Evolutionary conservation across 2,113 vertebrate species (phyloP).

Genomic region (Camelus bactrianus): DNA sequence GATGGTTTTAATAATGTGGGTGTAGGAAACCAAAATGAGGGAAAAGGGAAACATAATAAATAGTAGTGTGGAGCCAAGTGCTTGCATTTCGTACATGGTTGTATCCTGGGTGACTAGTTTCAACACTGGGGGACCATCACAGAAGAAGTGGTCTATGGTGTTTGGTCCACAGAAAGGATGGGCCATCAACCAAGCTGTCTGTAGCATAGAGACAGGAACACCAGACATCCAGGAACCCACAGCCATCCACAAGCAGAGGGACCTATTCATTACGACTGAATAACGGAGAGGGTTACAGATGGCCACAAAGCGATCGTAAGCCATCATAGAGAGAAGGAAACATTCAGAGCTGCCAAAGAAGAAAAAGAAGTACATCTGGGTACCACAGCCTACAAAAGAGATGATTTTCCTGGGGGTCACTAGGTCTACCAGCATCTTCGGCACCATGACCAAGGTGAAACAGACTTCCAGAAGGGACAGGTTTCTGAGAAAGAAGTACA

Average conservation of each 20-base stretch:
- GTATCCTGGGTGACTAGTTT: slow-evolving; percentile 72
- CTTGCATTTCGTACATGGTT: slow-evolving; percentile 62
- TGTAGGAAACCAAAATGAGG: slow-evolving; percentile 78
- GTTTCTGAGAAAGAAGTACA: slow-evolving; percentile 80
- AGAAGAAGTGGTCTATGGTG: slow-evolving; percentile 70
- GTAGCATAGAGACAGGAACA: slow-evolving; percentile 64
- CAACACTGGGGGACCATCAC: slow-evolving; percentile 72
- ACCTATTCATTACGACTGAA: slow-evolving; percentile 71
- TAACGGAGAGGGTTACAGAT: slow-evolving; percentile 76
- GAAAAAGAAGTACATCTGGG: slow-evolving; percentile 79
- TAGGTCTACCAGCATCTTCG: slow-evolving; percentile 75
- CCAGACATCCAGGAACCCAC: slow-evolving; percentile 65
- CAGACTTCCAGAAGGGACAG: slow-evolving; percentile 72
- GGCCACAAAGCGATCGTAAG: slow-evolving; percentile 75
- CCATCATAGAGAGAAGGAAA: slow-evolving; percentile 77
- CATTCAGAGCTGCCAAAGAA: slow-evolving; percentile 78
- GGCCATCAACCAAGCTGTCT: slow-evolving; percentile 70
- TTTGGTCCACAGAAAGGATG: slow-evolving; percentile 76
- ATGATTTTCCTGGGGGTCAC: slow-evolving; percentile 59
- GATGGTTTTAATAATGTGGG: slow-evolving; percentile 61
- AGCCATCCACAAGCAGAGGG: slow-evolving; percentile 50
- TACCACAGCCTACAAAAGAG: slow-evolving; percentile 70
- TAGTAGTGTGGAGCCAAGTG: slow-evolving; percentile 53
- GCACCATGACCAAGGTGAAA: slow-evolving; percentile 76
- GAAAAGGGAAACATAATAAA: slow-evolving; percentile 78